These are phyloP conservation scores for Austrofundulus limnaeus DNA, from an alignment of 2,113 vertebrate species.

Conservation along the genomic window DNA sequence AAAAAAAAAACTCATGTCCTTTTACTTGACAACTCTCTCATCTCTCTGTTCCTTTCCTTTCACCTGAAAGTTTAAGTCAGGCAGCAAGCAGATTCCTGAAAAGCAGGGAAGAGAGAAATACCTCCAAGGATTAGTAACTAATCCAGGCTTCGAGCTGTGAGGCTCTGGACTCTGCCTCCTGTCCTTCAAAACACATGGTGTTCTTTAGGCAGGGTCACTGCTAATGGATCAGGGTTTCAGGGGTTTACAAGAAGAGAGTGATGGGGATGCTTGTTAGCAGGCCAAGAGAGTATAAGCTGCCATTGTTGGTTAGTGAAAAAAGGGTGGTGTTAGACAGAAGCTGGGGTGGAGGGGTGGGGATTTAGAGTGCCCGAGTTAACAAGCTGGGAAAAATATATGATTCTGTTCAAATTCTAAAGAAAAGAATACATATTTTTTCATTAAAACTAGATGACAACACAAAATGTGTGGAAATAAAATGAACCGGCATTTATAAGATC, in stretches of 20 bases:
- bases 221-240: conserved; percentile 59
- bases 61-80: conserved; percentile 50
- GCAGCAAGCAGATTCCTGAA: conserved; percentile 61
- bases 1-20: neutral
- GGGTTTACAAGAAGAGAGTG: conserved; percentile 46
- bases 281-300: conserved; percentile 41
- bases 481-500: neutral
- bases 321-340: too few species aligned
- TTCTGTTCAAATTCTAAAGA: neutral
- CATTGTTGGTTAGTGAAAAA: conserved; percentile 27
- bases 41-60: conserved; percentile 22
- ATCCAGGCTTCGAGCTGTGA: conserved; percentile 67
- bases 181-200: conserved; percentile 63
- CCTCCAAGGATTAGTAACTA: conserved; percentile 71
- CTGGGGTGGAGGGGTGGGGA: too few species aligned
- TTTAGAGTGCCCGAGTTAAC: conserved; percentile 5
- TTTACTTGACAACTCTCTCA: conserved; percentile 26
- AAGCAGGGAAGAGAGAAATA: conserved; percentile 59
- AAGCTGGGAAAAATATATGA: neutral
- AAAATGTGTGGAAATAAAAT: neutral
- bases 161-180: conserved; percentile 57
- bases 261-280: conserved; percentile 57
- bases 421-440: neutral
- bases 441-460: neutral
- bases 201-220: conserved; percentile 56